phyloP scores from a whole-genome alignment of 2,113 vertebrate species.

The Phyllopteryx taeniolatus region DNA sequence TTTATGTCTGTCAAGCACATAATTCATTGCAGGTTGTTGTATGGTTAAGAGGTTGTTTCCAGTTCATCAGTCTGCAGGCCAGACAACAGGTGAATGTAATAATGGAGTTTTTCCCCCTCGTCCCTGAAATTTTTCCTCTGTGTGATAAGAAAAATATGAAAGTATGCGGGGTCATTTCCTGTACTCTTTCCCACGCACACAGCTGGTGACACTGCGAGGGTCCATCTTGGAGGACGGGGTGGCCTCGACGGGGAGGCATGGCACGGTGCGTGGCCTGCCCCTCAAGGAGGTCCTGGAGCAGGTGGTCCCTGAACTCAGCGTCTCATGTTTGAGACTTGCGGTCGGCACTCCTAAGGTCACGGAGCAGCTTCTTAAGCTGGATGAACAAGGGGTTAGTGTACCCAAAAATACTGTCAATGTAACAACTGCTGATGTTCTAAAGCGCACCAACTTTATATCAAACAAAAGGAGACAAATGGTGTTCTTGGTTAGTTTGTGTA shows the following conservation, averaged over 20 bases:
- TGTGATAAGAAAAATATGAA: background rate
- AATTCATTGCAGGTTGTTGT: background rate
- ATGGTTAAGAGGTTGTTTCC: background rate
- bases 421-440: background rate
- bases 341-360: constrained; percentile 83
- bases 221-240: constrained; percentile 86
- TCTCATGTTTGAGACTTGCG: constrained; percentile 82
- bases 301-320: constrained; percentile 83
- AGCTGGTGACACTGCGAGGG: constrained; percentile 88
- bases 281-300: constrained; percentile 86
- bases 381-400: constrained; percentile 87
- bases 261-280: constrained; percentile 82
- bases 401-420: background rate
- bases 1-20: background rate
- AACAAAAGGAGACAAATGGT: background rate
- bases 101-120: background rate
- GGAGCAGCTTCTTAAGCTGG: constrained; percentile 91
- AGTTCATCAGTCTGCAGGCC: background rate
- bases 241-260: constrained; percentile 78
- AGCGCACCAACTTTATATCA: background rate
- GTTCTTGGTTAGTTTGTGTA: background rate
- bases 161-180: background rate
- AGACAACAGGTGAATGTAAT: background rate
- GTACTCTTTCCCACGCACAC: background rate
- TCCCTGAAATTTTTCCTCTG: background rate